phyloP scores from a whole-genome alignment of 2,888 invertebrate genomes.

The Athetis lepigone region DNA sequence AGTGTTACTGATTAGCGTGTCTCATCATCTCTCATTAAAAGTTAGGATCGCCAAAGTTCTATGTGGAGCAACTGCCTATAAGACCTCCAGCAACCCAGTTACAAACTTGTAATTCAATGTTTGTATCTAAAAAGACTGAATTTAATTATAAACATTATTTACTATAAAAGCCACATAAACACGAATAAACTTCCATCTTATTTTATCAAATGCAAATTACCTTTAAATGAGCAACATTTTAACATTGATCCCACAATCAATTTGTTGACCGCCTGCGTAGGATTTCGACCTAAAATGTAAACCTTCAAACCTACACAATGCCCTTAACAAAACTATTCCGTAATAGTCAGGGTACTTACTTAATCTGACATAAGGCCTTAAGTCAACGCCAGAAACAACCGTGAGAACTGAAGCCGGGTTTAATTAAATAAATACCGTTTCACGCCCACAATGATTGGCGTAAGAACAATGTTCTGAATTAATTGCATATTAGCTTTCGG shows the following conservation, averaged over 20 bases:
- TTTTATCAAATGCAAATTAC: conserved; percentile 22
- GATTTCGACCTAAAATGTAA: conserved; percentile 32
- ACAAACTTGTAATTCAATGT: no score
- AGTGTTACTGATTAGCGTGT: no score
- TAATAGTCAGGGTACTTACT: conserved; percentile 38
- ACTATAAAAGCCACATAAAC: background rate
- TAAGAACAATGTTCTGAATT: conserved; percentile 61
- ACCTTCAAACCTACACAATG: conserved; percentile 36
- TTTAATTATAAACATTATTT: no score
- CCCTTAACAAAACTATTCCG: conserved; percentile 38
- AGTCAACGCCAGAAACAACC: conserved; percentile 49
- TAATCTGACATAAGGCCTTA: conserved; percentile 50
- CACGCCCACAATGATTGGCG: conserved; percentile 48
- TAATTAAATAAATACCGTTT: conserved; percentile 54
- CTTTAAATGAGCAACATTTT: conserved; percentile 18
- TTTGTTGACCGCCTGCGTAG: conserved; percentile 38
- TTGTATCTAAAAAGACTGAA: no score
- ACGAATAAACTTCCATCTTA: conserved; percentile 7
- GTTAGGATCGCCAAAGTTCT: no score
- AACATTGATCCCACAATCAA: conserved; percentile 25
- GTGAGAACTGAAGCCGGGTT: conserved; percentile 50
- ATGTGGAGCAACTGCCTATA: no score
- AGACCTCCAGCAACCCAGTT: no score
- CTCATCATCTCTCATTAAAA: no score
- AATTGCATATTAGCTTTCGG: conserved; percentile 63